phyloP scores from a whole-genome alignment of 1,140 invertebrate species.

The Zaprionus africanus region DNA sequence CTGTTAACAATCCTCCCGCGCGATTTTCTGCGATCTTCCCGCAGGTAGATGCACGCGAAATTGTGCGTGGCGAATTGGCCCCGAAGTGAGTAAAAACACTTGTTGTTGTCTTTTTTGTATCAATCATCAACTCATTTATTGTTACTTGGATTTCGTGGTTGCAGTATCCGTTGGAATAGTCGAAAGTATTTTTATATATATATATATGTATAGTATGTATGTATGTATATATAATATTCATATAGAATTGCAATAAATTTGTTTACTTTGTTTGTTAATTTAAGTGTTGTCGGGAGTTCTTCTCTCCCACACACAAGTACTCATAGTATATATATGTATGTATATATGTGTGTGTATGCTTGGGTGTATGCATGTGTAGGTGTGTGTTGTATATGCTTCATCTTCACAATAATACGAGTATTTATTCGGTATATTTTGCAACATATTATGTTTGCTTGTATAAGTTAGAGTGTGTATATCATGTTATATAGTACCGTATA shows the following conservation, averaged over 20 bases:
- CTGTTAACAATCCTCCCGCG: constrained; percentile 32
- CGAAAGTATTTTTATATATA: constrained; percentile 49
- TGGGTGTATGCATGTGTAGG: constrained; percentile 8
- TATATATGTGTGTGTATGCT: background rate
- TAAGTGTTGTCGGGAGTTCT: constrained; percentile 8
- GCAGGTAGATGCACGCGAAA: constrained; percentile 70
- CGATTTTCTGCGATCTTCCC: constrained; percentile 45
- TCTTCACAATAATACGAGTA: constrained; percentile 76
- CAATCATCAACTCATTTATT: constrained; percentile 82
- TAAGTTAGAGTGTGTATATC: constrained; percentile 42
- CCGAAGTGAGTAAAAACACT: constrained; percentile 40
- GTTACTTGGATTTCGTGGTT: constrained; percentile 58
- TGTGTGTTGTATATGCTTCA: constrained; percentile 45
- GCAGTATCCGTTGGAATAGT: constrained; percentile 58
- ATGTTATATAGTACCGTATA: constrained; percentile 36
- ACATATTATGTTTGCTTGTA: constrained; percentile 50
- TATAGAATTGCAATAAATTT: constrained; percentile 25
- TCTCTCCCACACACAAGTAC: background rate
- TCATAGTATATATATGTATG: constrained; percentile 29
- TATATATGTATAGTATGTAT: constrained; percentile 49
- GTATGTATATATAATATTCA: constrained; percentile 47
- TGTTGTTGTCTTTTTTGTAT: constrained; percentile 43
- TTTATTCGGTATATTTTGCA: constrained; percentile 69
- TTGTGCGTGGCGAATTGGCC: constrained; percentile 48
- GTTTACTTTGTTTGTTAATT: constrained; percentile 10